These are phyloP conservation scores for Neotragus pygmaeus DNA, from an alignment of 2,113 vertebrate genomes.

Conservation along the genomic window DNA sequence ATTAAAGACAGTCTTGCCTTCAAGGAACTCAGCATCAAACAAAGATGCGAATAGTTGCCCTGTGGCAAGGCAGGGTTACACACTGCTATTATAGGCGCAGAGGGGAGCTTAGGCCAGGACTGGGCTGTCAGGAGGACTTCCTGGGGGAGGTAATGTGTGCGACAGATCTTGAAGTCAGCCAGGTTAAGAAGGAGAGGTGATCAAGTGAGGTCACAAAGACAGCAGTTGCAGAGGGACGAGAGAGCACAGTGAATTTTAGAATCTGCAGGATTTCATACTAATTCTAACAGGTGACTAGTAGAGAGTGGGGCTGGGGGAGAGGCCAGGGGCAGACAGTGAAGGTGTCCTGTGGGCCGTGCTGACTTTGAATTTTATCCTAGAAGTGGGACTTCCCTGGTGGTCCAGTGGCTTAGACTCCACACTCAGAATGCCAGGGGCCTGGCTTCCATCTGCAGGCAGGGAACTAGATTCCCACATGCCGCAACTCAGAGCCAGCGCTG, in stretches of 20 bases:
- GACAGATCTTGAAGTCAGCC: not conserved
- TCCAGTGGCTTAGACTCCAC: not conserved
- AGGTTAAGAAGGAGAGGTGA: not conserved
- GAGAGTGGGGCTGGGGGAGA: not conserved
- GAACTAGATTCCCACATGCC: not conserved
- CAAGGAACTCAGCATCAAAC: not conserved
- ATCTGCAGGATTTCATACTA: not conserved
- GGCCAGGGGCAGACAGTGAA: not conserved
- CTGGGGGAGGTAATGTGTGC: not conserved
- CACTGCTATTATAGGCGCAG: rapidly evolving
- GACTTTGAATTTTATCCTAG: not conserved
- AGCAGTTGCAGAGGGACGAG: not conserved
- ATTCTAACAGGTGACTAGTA: not conserved
- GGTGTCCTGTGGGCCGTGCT: not conserved
- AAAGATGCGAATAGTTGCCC: not conserved
- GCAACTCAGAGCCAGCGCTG: not conserved
- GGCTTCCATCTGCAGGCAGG: not conserved
- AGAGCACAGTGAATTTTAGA: not conserved
- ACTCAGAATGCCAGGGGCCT: not conserved
- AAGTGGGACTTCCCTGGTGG: not conserved
- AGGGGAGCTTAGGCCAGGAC: not conserved
- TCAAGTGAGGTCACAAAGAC: not conserved
- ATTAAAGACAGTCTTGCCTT: not conserved
- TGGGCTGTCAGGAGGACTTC: not conserved
- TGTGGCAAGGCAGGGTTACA: not conserved